Evolutionary conservation across 2,797 vertebrate genomes (phyloP).

Genomic region (Gymnothorax reevesii): DNA sequence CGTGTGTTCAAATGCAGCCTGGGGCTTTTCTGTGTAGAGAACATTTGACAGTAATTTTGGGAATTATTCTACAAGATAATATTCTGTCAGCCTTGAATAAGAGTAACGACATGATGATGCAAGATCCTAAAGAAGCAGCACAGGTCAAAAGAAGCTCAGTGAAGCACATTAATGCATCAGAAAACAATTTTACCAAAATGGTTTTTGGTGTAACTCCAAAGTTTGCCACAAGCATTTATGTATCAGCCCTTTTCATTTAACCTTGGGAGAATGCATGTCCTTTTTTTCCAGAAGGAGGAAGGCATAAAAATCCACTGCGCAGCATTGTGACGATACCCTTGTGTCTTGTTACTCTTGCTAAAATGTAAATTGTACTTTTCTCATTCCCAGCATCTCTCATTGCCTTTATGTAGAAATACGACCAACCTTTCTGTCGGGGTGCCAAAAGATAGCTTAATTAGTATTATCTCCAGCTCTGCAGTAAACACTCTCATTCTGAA

Average conservation of each 20-base stretch:
- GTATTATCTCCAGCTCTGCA: constrained; percentile 31
- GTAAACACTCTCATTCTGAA: constrained; percentile 31
- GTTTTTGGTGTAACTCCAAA: too few species aligned
- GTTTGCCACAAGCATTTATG: too few species aligned
- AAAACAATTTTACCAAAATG: too few species aligned
- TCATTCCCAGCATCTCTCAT: constrained; percentile 37
- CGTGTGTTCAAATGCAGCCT: too few species aligned
- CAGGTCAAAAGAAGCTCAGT: too few species aligned
- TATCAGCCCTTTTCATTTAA: constrained; percentile 20
- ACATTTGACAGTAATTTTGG: too few species aligned
- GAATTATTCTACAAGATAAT: too few species aligned
- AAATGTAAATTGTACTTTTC: constrained; percentile 65
- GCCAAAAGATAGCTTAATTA: constrained; percentile 42
- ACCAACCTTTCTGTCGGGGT: constrained; percentile 41
- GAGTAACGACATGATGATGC: too few species aligned
- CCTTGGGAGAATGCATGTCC: constrained; percentile 65
- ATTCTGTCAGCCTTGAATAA: too few species aligned
- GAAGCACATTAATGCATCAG: too few species aligned
- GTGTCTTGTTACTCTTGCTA: constrained; percentile 61
- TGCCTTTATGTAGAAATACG: constrained; percentile 32
- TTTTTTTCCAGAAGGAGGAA: constrained; percentile 63
- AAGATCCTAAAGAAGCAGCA: too few species aligned
- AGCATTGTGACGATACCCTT: constrained; percentile 53
- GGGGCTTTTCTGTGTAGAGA: too few species aligned
- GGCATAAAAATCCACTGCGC: constrained; percentile 60